Percentiles rank a stretch among this genome's conserved stretches.
phyloP scores from a whole-genome alignment of 2,113 vertebrate species.

The Burhinus oedicnemus region DNA sequence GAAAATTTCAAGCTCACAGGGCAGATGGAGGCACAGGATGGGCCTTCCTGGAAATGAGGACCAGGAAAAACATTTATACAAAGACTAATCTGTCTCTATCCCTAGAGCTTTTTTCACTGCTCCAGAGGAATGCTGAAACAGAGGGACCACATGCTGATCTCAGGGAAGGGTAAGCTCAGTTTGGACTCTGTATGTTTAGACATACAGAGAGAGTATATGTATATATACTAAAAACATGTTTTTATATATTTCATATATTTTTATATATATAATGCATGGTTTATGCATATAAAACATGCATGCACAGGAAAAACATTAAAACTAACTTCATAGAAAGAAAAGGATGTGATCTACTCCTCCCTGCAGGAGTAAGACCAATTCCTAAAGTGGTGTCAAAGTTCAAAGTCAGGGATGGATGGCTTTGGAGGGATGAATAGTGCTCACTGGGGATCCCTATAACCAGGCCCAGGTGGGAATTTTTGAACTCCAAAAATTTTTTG shows the following conservation, averaged over 20 bases:
- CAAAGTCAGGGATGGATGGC: neutral
- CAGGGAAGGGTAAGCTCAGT: neutral
- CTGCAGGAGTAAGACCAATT: neutral
- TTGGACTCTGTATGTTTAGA: neutral
- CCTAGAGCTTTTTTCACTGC: neutral
- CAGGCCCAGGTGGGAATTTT: neutral
- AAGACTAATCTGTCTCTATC: neutral
- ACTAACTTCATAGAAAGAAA: neutral
- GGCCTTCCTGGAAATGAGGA: neutral
- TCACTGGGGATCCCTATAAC: neutral
- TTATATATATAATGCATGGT: neutral
- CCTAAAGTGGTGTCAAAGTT: neutral
- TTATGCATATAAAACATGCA: neutral
- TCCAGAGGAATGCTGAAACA: neutral
- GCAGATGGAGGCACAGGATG: conserved; percentile 12
- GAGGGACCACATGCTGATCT: neutral
- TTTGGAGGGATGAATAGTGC: neutral
- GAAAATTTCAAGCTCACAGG: neutral
- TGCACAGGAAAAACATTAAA: neutral
- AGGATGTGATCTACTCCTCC: neutral
- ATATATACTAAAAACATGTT: neutral
- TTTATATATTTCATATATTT: neutral
- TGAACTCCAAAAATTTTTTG: neutral
- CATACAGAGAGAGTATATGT: neutral
- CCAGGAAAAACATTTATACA: neutral